Percentiles rank a stretch among this genome's conserved stretches.
These are phyloP conservation scores for Pangasius macronema DNA, from an alignment of 2,797 vertebrate genomes.

Conservation along the genomic window DNA sequence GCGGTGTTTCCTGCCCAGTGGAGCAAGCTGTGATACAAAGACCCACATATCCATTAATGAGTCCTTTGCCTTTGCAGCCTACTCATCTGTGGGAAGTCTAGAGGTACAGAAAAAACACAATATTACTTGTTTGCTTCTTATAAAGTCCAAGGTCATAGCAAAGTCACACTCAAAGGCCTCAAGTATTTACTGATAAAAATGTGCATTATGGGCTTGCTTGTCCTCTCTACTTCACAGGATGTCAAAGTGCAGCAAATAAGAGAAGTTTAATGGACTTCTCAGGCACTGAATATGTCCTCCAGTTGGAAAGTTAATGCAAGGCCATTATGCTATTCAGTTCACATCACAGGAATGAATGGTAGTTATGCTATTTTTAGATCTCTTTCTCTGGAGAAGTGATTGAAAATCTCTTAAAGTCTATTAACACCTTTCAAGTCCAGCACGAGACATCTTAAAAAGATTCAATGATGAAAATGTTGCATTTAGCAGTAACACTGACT, in stretches of 20 bases:
- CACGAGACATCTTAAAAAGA: conserved; percentile 39
- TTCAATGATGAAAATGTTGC: conserved; percentile 41
- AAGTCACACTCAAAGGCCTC: not conserved
- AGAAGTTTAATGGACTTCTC: conserved; percentile 17
- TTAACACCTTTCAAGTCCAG: conserved; percentile 49
- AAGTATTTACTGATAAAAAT: not conserved
- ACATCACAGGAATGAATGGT: conserved; percentile 59
- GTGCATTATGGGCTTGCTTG: not conserved
- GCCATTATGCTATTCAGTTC: conserved; percentile 68
- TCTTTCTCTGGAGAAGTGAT: conserved; percentile 61
- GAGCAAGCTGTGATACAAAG: conserved; percentile 76
- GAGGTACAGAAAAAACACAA: conserved; percentile 74
- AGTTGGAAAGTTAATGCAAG: conserved; percentile 70
- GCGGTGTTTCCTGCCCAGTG: conserved; percentile 87
- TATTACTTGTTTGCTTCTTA: not conserved
- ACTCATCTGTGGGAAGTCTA: conserved; percentile 87
- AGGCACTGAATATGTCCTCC: conserved; percentile 40
- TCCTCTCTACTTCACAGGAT: not conserved
- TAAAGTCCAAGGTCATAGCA: not conserved
- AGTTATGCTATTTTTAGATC: conserved; percentile 70
- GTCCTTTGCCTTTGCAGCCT: conserved; percentile 84
- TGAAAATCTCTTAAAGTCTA: conserved; percentile 41
- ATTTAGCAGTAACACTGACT: conserved; percentile 61
- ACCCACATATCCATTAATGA: conserved; percentile 56
- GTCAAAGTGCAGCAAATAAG: conserved; percentile 24